Evolutionary conservation across 1,140 invertebrate genomes (phyloP).

Genomic region (Latrodectus geometricus): DNA sequence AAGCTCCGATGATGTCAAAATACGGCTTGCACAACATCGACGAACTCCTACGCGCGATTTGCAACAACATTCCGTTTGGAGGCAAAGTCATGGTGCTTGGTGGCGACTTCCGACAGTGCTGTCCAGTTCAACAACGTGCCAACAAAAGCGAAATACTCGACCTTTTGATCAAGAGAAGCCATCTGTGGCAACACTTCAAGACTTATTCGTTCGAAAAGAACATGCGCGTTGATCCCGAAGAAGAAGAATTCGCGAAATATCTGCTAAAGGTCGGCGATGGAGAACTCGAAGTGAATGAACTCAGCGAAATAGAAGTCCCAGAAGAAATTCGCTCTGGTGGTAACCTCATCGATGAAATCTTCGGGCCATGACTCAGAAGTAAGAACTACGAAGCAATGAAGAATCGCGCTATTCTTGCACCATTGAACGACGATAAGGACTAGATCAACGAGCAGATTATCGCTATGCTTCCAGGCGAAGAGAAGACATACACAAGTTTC

Average conservation of each 20-base stretch:
- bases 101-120: neutral
- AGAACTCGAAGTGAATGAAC: neutral
- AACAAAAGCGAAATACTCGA: neutral
- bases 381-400: slow-evolving; percentile 12
- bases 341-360: slow-evolving; percentile 22
- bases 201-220: neutral
- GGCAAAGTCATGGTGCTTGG: slow-evolving; percentile 1
- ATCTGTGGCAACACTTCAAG: slow-evolving; percentile 2
- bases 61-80: slow-evolving; percentile 2
- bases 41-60: neutral
- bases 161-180: neutral
- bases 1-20: slow-evolving; percentile 2
- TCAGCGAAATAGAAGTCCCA: neutral
- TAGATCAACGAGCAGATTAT: neutral
- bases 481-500: slow-evolving; percentile 8
- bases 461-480: slow-evolving; percentile 9
- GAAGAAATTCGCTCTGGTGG: slow-evolving; percentile 11
- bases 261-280: neutral
- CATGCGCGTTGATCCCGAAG: neutral
- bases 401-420: slow-evolving; percentile 4
- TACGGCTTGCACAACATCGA: neutral
- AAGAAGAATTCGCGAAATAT: neutral
- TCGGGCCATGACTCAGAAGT: slow-evolving; percentile 10
- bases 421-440: slow-evolving; percentile 5
- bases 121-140: neutral